Base-by-base conservation (phyloP, 2,888 invertebrate species). In the Hirtodrosophila trivittata region DNA sequence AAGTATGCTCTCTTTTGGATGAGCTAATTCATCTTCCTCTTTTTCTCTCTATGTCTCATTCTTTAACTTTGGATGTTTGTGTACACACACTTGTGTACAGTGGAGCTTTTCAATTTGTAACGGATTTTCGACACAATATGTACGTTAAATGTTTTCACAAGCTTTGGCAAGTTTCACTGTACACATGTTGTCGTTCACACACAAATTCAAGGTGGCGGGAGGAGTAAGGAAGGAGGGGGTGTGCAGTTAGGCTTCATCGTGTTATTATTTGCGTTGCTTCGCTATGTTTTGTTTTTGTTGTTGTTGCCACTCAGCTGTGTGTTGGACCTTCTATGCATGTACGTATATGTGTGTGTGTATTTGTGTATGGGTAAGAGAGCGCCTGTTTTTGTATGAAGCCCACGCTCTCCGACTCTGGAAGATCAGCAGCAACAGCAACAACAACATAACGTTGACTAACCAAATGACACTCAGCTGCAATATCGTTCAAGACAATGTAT, bases 401-500 rank as follows among this genome's bases (percentile, higher is more conserved):
- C 77, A 73, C 73, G 68, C 74, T 71, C 58, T 73, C 59, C 55
- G 39, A 25, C 73, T 77, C 74, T 77, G 82, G 65, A 77, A 77
- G 85, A 78, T 78, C 85, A 77, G 42, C 66, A 66, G 30, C 64
- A 66, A 38, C 51, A 74, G 38, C 54, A 62, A 60, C 37, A 57
- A 58, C 50, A 46, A 37, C 32, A 18, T 45, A 54, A 12, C 45
- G 65, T 70, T 58, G 58, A 63, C 64, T 65, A 63, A 65, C 51
- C 51, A 59, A 59, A 66, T 62, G 47, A 68, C 50, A 83, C 73
- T 80, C 77, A 80, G 81, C 84, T 83, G 76, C 65, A 83, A 71
- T 64, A 60, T 56, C 30, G 41, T 49, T 50, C 26, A 49, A 63
- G 25, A 33, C 52, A 54, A 32, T 41, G 32, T 39, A 3, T 7